phyloP scores from a whole-genome alignment of 2,113 vertebrate genomes.

The Myanophis thanlyinensis region DNA sequence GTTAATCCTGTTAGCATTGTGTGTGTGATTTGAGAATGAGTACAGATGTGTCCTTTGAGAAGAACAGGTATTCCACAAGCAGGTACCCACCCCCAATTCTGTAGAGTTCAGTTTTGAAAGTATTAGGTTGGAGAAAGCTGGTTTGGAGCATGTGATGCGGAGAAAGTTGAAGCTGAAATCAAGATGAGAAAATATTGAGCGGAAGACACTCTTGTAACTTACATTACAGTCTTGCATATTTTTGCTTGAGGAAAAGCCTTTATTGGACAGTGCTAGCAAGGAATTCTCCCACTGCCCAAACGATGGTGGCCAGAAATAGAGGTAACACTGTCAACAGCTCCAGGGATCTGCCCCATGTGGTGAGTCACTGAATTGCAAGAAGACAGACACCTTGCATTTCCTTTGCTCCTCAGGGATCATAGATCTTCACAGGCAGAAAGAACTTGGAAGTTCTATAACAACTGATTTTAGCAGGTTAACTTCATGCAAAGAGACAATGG shows the following conservation, averaged over 20 bases:
- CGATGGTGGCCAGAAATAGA: not conserved
- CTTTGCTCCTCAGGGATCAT: not conserved
- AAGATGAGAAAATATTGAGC: not conserved
- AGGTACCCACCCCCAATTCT: not conserved
- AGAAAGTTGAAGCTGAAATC: not conserved
- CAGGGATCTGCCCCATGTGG: not conserved
- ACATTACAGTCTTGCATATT: not conserved
- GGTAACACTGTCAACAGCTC: not conserved
- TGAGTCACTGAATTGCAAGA: not conserved
- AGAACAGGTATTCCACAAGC: not conserved
- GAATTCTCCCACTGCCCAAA: not conserved
- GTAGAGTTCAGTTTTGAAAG: not conserved
- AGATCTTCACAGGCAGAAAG: not conserved
- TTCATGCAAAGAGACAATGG: not conserved
- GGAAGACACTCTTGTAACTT: not conserved
- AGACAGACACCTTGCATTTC: not conserved
- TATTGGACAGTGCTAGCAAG: not conserved
- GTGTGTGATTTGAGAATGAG: not conserved
- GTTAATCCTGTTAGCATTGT: not conserved
- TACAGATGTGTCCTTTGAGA: not conserved
- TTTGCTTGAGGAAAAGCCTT: not conserved
- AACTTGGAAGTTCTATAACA: not conserved
- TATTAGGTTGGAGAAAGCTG: not conserved
- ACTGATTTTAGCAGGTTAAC: not conserved
- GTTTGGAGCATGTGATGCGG: not conserved